Conservation (phyloP, 2,888 invertebrate species). For the Tetrapedia diversipes region DNA sequence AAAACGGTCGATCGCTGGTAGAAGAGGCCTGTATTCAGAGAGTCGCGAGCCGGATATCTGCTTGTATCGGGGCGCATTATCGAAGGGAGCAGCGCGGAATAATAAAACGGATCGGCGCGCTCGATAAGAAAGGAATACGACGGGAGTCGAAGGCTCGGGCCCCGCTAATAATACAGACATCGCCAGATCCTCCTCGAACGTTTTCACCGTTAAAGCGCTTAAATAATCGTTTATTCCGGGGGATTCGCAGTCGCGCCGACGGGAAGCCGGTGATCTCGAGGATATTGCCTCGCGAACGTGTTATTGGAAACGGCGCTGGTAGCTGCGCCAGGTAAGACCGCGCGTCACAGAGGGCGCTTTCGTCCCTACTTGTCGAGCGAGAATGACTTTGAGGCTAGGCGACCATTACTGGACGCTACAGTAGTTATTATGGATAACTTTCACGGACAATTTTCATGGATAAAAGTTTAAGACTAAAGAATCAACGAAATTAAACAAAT, state of each 20-base stretch:
- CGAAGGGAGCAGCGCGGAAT: conserved; percentile 48
- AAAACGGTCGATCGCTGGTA: conserved; percentile 56
- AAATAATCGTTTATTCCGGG: conserved; percentile 54
- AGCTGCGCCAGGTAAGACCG: neutral
- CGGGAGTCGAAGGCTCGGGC: conserved; percentile 21
- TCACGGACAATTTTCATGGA: too few relatives aligned
- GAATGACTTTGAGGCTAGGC: neutral
- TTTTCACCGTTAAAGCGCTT: conserved; percentile 52
- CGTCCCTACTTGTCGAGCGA: neutral
- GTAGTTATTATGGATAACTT: neutral
- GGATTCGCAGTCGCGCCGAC: conserved; percentile 35
- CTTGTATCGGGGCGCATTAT: conserved; percentile 62
- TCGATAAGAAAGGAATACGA: conserved; percentile 55
- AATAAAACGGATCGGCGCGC: conserved; percentile 57
- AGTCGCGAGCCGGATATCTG: conserved; percentile 42
- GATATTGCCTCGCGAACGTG: conserved; percentile 49
- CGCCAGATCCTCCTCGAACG: conserved; percentile 33
- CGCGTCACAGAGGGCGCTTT: neutral
- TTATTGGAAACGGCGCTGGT: conserved; percentile 49
- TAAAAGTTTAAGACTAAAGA: too few relatives aligned
- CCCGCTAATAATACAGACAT: conserved; percentile 58
- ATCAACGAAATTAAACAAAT: too few relatives aligned
- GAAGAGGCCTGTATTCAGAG: conserved; percentile 36
- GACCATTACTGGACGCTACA: neutral
- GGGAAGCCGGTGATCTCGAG: conserved; percentile 18